A percentile compares a stretch with the other conserved stretches of the same genome.
phyloP scores from a whole-genome alignment of 92 coral and sea anemone genomes.

The Blastomussa wellsi region DNA sequence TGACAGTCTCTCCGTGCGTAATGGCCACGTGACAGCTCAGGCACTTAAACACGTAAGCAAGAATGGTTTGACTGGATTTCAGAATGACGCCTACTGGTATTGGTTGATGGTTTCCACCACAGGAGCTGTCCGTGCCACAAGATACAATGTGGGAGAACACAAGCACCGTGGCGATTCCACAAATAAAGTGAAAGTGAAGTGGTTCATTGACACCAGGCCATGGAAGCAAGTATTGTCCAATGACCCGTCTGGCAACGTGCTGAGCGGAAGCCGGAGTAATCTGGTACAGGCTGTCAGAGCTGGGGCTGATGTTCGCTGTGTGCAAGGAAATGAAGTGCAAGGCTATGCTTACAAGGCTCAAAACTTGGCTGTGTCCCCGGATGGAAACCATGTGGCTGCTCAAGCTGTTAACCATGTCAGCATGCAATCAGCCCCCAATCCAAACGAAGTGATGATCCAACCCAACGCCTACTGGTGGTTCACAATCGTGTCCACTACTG shows the following conservation, averaged over 20 bases:
- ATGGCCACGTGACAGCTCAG: constrained; percentile 85
- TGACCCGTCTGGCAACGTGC: constrained; percentile 38
- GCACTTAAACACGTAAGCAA: constrained; percentile 74
- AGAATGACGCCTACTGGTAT: constrained; percentile 78
- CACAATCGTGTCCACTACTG: constrained; percentile 70
- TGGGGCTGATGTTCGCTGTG: constrained; percentile 78
- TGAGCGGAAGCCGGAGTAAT: constrained; percentile 48
- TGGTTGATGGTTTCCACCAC: constrained; percentile 84
- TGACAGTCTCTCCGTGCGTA: constrained; percentile 69
- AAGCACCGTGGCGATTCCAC: constrained; percentile 42
- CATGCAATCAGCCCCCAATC: constrained; percentile 52
- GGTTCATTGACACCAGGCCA: constrained; percentile 79
- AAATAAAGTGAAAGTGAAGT: constrained; percentile 40
- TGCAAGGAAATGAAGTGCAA: constrained; percentile 9
- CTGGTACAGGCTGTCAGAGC: constrained; percentile 64
- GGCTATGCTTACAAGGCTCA: constrained; percentile 75
- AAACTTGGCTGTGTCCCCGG: constrained; percentile 46
- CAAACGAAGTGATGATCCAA: constrained; percentile 61
- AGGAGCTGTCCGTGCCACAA: constrained; percentile 65
- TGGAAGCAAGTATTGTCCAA: constrained; percentile 60
- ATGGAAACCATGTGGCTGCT: constrained; percentile 62
- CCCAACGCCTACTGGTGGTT: constrained; percentile 85
- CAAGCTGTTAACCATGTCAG: constrained; percentile 72
- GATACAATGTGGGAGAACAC: constrained; percentile 68
- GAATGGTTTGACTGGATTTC: constrained; percentile 54